Base-by-base conservation (phyloP, 1,140 invertebrate genomes). In the Hirudo medicinalis region DNA sequence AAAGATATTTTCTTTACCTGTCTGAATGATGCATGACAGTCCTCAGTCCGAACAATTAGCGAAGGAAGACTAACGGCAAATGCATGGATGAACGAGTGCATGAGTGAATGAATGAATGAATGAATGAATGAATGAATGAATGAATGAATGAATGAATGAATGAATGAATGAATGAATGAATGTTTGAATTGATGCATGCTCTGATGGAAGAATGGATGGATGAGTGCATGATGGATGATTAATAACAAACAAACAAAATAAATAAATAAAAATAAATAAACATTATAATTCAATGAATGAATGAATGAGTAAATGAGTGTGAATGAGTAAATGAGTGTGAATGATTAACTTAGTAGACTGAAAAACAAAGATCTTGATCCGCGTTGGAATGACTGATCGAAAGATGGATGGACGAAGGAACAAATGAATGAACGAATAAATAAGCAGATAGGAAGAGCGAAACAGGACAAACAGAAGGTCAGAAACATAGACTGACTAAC, bases 101-200 rank as follows among this genome's bases (percentile, higher is more conserved):
- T 36, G 63, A 25, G 36, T 29, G 3, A n/a, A 67, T 67, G 66
- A 22, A 67, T 69, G 68, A 19, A 43, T 40, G 36, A 69, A 69
- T 69, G 68, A 40, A 69, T 69, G 68, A 40, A 43, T 69, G 68
- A 54, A 69, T 17, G 49, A 40, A 40, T 69, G 49, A 11, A 69
- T 43, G 68, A 40, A 54, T 54, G 32, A 29, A 67, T 27, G 68
- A 40, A 69, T 69, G 68, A 69, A 49, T 54, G 68, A 40, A 69
- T 69, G 68, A 40, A 69, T 69, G 29, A 70, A 70, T 54, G 49
- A 70, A 70, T 70, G 49, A 49, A 70, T 70, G 49, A 49, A 70
- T 70, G 15, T 54, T 25, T 5, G 6, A 4, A 4, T 60, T 8
- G 15, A 15, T 60, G 55, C 4, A 27, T 15, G 4, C 8, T 22